phyloP scores from a whole-genome alignment of 2,797 vertebrate genomes.

The Holocentrus rufus region DNA sequence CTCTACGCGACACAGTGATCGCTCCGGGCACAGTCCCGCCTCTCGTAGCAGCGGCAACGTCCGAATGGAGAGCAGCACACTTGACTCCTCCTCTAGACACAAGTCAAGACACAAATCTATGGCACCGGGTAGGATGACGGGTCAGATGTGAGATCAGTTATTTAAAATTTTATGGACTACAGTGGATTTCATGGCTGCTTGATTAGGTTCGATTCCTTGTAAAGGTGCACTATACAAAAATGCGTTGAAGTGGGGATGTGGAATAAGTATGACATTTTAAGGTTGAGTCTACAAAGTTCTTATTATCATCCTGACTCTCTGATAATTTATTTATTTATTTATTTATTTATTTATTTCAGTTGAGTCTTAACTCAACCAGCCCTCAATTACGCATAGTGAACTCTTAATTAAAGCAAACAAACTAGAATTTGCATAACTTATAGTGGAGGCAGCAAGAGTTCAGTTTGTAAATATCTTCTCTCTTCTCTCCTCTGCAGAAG shows the following conservation, averaged over 20 bases:
- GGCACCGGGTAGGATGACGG: constrained; percentile 65
- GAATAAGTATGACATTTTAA: too few species aligned
- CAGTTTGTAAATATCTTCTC: not conserved
- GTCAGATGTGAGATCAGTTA: not conserved
- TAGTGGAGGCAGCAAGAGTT: not conserved
- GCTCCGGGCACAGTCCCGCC: constrained; percentile 91
- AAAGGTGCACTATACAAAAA: too few species aligned
- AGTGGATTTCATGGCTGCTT: too few species aligned
- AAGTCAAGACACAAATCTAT: constrained; percentile 92
- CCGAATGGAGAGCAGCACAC: constrained; percentile 91
- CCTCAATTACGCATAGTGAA: too few species aligned
- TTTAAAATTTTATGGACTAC: not conserved
- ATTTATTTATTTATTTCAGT: too few species aligned
- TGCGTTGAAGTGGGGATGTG: too few species aligned
- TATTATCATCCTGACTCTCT: too few species aligned
- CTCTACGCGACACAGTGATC: constrained; percentile 88
- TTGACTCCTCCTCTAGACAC: constrained; percentile 91
- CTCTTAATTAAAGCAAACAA: not conserved
- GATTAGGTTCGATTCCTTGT: too few species aligned
- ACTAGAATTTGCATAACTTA: not conserved
- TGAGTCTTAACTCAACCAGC: too few species aligned
- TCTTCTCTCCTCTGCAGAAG: constrained; percentile 76
- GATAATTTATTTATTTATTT: too few species aligned
- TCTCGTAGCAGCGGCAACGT: constrained; percentile 81
- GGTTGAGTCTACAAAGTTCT: too few species aligned